Evolutionary conservation across 2,888 invertebrate genomes (phyloP).

Genomic region (Drosophila siamana): DNA sequence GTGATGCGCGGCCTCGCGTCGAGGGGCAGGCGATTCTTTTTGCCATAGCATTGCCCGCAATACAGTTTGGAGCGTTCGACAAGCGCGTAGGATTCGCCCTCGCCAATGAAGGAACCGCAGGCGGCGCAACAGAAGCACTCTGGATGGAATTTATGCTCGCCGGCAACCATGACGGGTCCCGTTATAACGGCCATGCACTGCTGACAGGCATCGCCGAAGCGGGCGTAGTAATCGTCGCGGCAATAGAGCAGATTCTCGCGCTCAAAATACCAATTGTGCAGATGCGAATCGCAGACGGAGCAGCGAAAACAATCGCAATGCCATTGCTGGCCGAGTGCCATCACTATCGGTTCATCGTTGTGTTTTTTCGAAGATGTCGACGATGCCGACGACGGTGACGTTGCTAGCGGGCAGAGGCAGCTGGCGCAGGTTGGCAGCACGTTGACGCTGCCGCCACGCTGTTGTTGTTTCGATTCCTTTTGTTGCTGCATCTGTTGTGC

Average conservation of each 20-base stretch:
- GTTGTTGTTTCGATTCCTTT: slow-evolving; percentile 42
- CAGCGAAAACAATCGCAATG: slow-evolving; percentile 97
- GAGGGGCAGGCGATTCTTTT: slow-evolving; percentile 46
- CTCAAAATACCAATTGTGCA: slow-evolving; percentile 97
- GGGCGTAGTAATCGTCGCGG: slow-evolving; percentile 94
- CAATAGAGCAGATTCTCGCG: slow-evolving; percentile 95
- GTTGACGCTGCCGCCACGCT: slow-evolving; percentile 2
- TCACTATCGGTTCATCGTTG: slow-evolving; percentile 88
- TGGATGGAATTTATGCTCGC: slow-evolving; percentile 97
- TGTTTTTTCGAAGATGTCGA: slow-evolving; percentile 15
- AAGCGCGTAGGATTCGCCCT: slow-evolving; percentile 96
- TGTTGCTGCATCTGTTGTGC: slow-evolving; percentile 54
- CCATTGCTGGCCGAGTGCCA: slow-evolving; percentile 94
- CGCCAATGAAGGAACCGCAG: slow-evolving; percentile 94
- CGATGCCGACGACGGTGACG: slow-evolving; percentile 10
- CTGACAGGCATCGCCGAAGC: slow-evolving; percentile 95
- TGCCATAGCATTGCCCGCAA: slow-evolving; percentile 92
- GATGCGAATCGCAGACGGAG: slow-evolving; percentile 93
- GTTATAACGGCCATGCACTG: slow-evolving; percentile 89
- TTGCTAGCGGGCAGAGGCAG: slow-evolving; percentile 56
- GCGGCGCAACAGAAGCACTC: slow-evolving; percentile 96
- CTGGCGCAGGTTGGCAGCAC: slow-evolving; percentile 58
- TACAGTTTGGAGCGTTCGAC: slow-evolving; percentile 95
- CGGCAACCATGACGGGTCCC: slow-evolving; percentile 97
- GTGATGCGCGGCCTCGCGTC: slow-evolving; percentile 62